phyloP scores from a whole-genome alignment of 2,113 vertebrate genomes.

The Eulacestoma nigropectus region DNA sequence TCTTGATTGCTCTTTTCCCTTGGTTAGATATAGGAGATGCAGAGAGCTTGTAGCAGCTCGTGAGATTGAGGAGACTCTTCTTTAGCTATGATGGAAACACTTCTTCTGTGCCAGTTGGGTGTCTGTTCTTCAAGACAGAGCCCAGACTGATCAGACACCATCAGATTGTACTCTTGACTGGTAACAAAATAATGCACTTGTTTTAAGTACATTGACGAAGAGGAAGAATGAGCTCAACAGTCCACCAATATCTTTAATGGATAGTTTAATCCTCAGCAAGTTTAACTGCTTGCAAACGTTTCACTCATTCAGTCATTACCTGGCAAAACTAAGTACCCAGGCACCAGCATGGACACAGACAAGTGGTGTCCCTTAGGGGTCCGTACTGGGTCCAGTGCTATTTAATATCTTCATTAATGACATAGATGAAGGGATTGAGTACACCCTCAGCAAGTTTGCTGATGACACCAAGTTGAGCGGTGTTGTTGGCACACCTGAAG shows the following conservation, averaged over 20 bases:
- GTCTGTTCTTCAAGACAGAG: background rate
- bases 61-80: background rate
- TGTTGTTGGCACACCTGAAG: background rate
- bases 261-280: background rate
- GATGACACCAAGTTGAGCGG: background rate
- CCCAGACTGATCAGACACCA: background rate
- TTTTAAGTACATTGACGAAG: background rate
- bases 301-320: background rate
- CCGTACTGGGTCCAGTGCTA: too few species aligned
- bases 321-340: background rate
- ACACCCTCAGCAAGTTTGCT: background rate
- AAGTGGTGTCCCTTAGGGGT: accelerated
- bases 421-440: background rate
- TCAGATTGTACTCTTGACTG: background rate
- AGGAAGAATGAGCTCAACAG: background rate
- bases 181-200: background rate
- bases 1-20: background rate
- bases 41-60: background rate
- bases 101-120: background rate
- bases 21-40: background rate
- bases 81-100: background rate
- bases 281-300: background rate
- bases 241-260: background rate
- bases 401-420: background rate
- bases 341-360: background rate